Conservation (phyloP, 1,140 invertebrate genomes). For the Vollenhovia emeryi region DNA sequence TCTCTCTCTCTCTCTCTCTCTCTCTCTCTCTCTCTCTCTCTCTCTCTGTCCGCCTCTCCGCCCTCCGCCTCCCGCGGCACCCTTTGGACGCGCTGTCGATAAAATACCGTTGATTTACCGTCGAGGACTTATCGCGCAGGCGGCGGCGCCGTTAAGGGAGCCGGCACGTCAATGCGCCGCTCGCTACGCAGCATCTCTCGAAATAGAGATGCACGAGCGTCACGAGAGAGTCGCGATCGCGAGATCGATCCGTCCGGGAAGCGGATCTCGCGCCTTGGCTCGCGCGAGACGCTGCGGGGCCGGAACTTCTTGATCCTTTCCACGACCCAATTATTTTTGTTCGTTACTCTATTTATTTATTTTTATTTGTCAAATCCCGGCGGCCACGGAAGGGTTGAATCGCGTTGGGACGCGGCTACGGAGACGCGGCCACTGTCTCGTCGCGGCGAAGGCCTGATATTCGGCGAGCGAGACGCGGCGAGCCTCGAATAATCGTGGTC, state of each 20-base stretch:
- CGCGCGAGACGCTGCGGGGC: too few species aligned
- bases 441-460: background rate
- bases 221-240: too few species aligned
- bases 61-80: background rate
- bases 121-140: conserved; percentile 6
- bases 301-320: too few species aligned
- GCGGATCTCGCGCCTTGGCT: background rate
- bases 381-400: too few species aligned
- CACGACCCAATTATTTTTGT: too few species aligned
- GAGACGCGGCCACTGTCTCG: too few species aligned
- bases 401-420: too few species aligned
- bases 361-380: too few species aligned
- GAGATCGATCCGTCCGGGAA: background rate
- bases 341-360: too few species aligned
- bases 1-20: too few species aligned
- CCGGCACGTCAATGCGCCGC: too few species aligned
- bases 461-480: background rate
- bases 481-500: background rate
- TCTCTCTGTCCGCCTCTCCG: background rate
- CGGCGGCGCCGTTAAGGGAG: background rate
- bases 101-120: conserved; percentile 47
- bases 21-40: too few species aligned
- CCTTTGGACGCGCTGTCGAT: conserved; percentile 40
- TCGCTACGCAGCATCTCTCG: background rate
- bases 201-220: background rate